phyloP scores from a whole-genome alignment of 2,797 vertebrate genomes.

The Podarcis lilfordi region DNA sequence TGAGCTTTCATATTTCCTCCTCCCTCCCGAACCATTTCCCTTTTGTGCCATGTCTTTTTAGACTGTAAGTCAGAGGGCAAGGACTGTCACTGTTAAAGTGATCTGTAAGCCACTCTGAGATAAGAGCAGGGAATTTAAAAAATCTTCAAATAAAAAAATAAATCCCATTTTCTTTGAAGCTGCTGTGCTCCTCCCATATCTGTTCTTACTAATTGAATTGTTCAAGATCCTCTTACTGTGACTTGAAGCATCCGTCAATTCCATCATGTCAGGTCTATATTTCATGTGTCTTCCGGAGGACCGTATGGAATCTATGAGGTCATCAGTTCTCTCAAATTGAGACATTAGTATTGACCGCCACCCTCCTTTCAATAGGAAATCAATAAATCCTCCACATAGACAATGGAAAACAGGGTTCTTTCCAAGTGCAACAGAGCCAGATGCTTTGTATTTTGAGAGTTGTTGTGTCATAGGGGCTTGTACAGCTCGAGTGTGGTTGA shows the following conservation, averaged over 20 bases:
- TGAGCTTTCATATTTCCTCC: no score
- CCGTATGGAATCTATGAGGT: constrained; percentile 15
- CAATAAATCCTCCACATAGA: background rate
- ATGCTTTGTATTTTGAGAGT: background rate
- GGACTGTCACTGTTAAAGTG: no score
- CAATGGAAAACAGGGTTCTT: constrained; percentile 2
- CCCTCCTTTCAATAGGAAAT: constrained; percentile 16
- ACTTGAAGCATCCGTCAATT: background rate
- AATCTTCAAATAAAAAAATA: no score
- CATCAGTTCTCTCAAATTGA: constrained; percentile 40
- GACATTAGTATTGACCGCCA: constrained; percentile 23
- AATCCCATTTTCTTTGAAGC: background rate
- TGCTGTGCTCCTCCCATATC: background rate
- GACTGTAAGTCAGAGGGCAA: no score
- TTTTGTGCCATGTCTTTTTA: no score
- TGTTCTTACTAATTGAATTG: constrained; percentile 10
- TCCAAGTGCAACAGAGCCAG: background rate
- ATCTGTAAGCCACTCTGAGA: no score
- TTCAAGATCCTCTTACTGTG: constrained; percentile 29
- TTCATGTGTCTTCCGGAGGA: background rate
- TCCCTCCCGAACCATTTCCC: no score
- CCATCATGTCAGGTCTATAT: background rate
- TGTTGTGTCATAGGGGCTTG: background rate
- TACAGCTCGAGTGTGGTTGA: no score
- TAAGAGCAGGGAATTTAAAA: no score